Conservation (phyloP, 2,113 vertebrate genomes). For the Elanus axillaris region DNA sequence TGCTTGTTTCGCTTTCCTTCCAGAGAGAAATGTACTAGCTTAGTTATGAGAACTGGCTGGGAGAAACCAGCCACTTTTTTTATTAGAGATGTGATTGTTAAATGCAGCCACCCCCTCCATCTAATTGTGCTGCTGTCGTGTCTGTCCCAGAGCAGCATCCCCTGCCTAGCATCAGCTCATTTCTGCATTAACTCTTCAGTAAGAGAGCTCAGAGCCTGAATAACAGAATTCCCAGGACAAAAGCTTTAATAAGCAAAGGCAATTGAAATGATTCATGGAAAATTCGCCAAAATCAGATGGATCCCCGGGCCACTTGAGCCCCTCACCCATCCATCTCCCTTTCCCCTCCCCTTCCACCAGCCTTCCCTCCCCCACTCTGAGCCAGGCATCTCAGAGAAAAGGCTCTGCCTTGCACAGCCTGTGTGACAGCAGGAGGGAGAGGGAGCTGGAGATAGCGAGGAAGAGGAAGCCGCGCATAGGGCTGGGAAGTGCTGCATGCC, state of each 20-base stretch:
- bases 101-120: background rate
- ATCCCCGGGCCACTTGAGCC: conserved; percentile 2
- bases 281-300: conserved; percentile 19
- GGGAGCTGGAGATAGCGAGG: background rate
- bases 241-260: background rate
- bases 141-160: background rate
- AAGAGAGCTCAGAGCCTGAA: background rate
- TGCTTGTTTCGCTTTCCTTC: background rate
- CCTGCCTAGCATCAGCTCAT: background rate
- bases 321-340: background rate
- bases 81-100: background rate
- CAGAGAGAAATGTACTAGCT: background rate
- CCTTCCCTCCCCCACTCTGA: conserved; percentile 22
- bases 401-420: conserved; percentile 47
- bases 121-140: background rate
- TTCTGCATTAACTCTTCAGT: background rate
- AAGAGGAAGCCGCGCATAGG: background rate
- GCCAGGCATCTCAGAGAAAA: conserved; percentile 32
- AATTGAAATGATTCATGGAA: background rate
- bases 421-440: conserved; percentile 51
- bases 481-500: background rate
- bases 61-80: background rate
- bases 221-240: background rate
- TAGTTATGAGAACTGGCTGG: background rate
- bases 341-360: background rate